Evolutionary conservation across 1,140 invertebrate species (phyloP), one percentile per base, ranked within the genome.

Genomic region (Kradibia gibbosae): DNA sequence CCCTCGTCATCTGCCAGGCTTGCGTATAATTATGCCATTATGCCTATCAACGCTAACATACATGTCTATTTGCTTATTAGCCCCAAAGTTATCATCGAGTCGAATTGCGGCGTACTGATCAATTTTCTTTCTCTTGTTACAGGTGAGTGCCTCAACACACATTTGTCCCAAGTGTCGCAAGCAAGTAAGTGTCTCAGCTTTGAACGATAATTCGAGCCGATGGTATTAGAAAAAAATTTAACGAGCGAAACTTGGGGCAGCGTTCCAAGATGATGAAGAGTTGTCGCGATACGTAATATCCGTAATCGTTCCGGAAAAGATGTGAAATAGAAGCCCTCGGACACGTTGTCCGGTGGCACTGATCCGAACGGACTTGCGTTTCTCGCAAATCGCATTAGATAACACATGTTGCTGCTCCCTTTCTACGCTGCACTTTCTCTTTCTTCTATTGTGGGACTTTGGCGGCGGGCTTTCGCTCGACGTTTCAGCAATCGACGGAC

Each of bases 51-150:
- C n/a, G n/a, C n/a, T n/a, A n/a, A n/a, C n/a, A n/a, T n/a, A n/a
- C n/a, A n/a, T n/a, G n/a, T n/a, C n/a, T n/a, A n/a, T n/a, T n/a
- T n/a, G n/a, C n/a, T n/a, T n/a, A n/a, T n/a, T n/a, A n/a, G n/a
- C n/a, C n/a, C 15, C 7, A 48, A 48, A 8, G 15, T 48, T 48
- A 48, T 48, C 15, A 48, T 48, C 7, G 15, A 48, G 7, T 48
- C 15, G 7, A 48, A 7, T 48, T 7, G 34, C 39, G 25, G 22
- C 50, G 25, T 15, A 75, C 17, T 57, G 34, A 57, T 53, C 17
- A n/a, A n/a, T 76, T 8, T 50, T 50, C 17, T 57, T 11, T 78
- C 34, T 78, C n/a, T 50, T 78, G 60, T 78, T 78, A 1, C 60
- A 67, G 74, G 74, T 76, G 36, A 76, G 74, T 62, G 22, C 70